phyloP scores from a whole-genome alignment of 2,797 vertebrate species.

The Cryptoblepharus egeriae region DNA sequence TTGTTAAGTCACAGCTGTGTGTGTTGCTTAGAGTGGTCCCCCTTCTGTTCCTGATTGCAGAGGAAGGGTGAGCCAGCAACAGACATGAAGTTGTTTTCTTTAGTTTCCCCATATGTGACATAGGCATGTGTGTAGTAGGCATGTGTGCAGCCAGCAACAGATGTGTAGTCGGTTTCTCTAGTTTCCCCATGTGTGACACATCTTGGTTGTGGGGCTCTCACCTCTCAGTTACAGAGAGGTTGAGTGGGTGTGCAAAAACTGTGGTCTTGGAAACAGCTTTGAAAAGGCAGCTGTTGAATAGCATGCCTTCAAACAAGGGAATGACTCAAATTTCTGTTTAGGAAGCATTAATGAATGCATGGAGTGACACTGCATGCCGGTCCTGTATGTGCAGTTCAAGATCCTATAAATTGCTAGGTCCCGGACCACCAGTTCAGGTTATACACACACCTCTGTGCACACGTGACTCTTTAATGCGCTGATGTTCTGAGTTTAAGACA shows the following conservation, averaged over 20 bases:
- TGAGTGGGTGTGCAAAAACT: neutral
- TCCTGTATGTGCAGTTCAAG: too few species aligned
- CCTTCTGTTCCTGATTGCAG: neutral
- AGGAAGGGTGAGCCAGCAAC: too few species aligned
- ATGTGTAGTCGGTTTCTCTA: neutral
- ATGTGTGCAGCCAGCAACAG: neutral
- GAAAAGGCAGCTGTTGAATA: neutral
- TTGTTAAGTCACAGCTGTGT: neutral
- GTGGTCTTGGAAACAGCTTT: neutral
- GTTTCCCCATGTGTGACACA: neutral
- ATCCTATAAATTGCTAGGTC: neutral
- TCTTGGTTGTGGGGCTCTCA: neutral
- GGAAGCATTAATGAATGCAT: neutral
- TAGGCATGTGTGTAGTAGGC: neutral
- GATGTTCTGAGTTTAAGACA: too few species aligned
- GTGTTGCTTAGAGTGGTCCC: too few species aligned
- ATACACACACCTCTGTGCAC: too few species aligned
- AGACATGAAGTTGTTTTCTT: neutral
- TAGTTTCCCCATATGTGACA: too few species aligned
- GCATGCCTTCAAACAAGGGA: neutral
- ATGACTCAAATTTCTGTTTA: neutral
- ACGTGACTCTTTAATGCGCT: too few species aligned
- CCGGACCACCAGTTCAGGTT: neutral
- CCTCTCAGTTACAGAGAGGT: neutral
- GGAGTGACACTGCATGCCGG: neutral